phyloP scores from a whole-genome alignment of 1,140 invertebrate genomes.

The Aphelinus certus region DNA sequence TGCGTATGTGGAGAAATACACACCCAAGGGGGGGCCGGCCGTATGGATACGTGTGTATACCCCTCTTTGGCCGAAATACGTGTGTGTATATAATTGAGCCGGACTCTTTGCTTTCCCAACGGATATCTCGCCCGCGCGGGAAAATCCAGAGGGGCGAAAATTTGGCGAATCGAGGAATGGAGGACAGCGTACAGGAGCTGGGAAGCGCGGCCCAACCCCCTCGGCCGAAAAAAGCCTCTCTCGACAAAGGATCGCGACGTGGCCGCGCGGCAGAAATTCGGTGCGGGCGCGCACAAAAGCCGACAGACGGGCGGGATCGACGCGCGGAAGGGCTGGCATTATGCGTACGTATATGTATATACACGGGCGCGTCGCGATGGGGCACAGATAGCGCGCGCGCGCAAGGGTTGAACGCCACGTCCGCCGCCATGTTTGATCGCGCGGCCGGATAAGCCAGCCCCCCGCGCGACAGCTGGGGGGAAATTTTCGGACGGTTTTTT shows the following conservation, averaged over 20 bases:
- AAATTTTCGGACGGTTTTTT: slow-evolving; percentile 48
- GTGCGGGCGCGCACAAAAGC: slow-evolving; percentile 31
- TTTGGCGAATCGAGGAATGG: neutral
- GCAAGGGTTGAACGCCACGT: slow-evolving; percentile 59
- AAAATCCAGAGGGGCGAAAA: too few relatives aligned
- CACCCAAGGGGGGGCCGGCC: too few relatives aligned
- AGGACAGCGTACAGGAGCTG: slow-evolving; percentile 54
- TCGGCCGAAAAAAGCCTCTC: too few relatives aligned
- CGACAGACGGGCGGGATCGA: slow-evolving; percentile 34
- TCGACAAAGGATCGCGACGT: neutral
- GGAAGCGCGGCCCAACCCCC: slow-evolving; percentile 39
- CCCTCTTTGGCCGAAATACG: too few relatives aligned
- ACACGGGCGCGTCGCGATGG: slow-evolving; percentile 46
- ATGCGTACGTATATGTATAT: slow-evolving; percentile 5
- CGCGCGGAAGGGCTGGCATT: slow-evolving; percentile 18
- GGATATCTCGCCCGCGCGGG: too few relatives aligned
- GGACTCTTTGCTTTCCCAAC: too few relatives aligned
- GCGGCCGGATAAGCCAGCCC: slow-evolving; percentile 49
- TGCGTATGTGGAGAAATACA: too few relatives aligned
- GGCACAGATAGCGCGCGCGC: slow-evolving; percentile 49
- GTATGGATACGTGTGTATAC: too few relatives aligned
- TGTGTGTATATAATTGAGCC: too few relatives aligned
- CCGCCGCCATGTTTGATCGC: slow-evolving; percentile 59
- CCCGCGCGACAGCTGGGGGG: slow-evolving; percentile 57
- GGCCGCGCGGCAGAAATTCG: neutral